Percentiles rank a stretch among this genome's conserved stretches.
Conservation (phyloP, 2,888 invertebrate genomes). For the Hirtodrosophila confusa region DNA sequence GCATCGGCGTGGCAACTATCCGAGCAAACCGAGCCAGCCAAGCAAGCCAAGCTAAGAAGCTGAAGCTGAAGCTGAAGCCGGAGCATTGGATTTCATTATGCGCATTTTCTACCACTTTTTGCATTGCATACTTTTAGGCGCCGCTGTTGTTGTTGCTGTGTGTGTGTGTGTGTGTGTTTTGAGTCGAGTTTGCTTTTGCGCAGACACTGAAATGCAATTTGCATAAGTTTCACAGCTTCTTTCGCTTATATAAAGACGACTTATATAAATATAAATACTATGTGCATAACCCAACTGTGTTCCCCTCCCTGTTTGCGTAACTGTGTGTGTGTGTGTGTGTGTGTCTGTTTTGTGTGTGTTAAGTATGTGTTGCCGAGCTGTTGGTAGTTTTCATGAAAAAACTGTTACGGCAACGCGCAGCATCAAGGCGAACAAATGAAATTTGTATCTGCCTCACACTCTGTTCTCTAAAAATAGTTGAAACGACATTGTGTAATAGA, state of each 20-base stretch:
- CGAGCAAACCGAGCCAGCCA: slow-evolving; percentile 32
- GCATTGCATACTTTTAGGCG: slow-evolving; percentile 73
- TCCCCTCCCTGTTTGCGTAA: too few relatives aligned
- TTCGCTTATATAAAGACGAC: slow-evolving; percentile 65
- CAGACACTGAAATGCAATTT: slow-evolving; percentile 80
- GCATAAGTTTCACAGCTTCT: slow-evolving; percentile 81
- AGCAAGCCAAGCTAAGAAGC: slow-evolving; percentile 64
- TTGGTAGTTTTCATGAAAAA: slow-evolving; percentile 65
- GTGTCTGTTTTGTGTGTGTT: slow-evolving; percentile 49
- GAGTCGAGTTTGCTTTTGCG: slow-evolving; percentile 65
- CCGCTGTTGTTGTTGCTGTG: slow-evolving; percentile 14
- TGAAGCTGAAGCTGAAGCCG: slow-evolving; percentile 51
- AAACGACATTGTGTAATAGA: slow-evolving; percentile 64
- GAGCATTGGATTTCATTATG: slow-evolving; percentile 76
- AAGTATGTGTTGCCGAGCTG: slow-evolving; percentile 76
- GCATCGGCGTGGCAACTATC: slow-evolving; percentile 40
- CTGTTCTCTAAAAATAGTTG: slow-evolving; percentile 24
- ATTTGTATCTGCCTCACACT: slow-evolving; percentile 59
- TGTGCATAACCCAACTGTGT: slow-evolving; percentile 71
- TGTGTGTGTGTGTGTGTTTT: slow-evolving; percentile 29
- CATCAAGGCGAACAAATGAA: slow-evolving; percentile 59
- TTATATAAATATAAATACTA: slow-evolving; percentile 78
- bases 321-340: slow-evolving; percentile 24
- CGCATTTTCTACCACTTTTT: slow-evolving; percentile 76
- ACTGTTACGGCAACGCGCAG: slow-evolving; percentile 37